These are phyloP conservation scores for Sclerurus mexicanus DNA, from an alignment of 2,113 vertebrate genomes.

Conservation along the genomic window DNA sequence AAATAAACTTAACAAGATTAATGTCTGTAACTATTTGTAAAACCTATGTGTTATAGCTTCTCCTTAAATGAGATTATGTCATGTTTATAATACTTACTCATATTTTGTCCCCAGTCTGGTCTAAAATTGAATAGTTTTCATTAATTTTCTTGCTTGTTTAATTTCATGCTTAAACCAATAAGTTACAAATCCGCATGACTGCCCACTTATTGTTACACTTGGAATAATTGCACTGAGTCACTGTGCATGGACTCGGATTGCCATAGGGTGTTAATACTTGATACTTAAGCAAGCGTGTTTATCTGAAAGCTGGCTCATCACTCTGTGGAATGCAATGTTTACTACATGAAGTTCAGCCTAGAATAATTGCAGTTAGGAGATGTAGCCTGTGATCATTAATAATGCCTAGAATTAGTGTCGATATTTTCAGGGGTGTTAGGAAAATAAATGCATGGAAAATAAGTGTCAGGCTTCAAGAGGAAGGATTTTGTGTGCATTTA, in stretches of 20 bases:
- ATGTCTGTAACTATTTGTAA: slow-evolving; percentile 71
- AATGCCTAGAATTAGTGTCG: neutral
- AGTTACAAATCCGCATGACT: slow-evolving; percentile 59
- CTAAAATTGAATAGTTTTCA: slow-evolving; percentile 50
- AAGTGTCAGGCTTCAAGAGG: neutral
- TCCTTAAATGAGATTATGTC: slow-evolving; percentile 67
- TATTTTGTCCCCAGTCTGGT: slow-evolving; percentile 31
- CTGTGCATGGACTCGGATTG: neutral
- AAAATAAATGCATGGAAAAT: neutral
- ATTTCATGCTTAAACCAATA: slow-evolving; percentile 61
- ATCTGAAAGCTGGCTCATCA: slow-evolving; percentile 11
- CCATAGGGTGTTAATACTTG: slow-evolving; percentile 54
- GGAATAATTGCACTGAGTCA: slow-evolving; percentile 56
- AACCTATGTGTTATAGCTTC: slow-evolving; percentile 38
- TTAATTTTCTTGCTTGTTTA: slow-evolving; percentile 64
- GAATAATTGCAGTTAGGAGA: neutral
- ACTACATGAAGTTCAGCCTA: neutral
- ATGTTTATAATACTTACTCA: slow-evolving; percentile 51
- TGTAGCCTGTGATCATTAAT: neutral
- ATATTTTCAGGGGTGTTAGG: neutral
- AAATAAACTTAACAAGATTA: slow-evolving; percentile 71
- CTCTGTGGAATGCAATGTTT: neutral
- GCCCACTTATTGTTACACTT: slow-evolving; percentile 44
- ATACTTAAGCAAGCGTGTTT: slow-evolving; percentile 40
- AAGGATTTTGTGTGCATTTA: neutral